Conservation (phyloP, 1,140 invertebrate species). For the Drosophila lowei region DNA sequence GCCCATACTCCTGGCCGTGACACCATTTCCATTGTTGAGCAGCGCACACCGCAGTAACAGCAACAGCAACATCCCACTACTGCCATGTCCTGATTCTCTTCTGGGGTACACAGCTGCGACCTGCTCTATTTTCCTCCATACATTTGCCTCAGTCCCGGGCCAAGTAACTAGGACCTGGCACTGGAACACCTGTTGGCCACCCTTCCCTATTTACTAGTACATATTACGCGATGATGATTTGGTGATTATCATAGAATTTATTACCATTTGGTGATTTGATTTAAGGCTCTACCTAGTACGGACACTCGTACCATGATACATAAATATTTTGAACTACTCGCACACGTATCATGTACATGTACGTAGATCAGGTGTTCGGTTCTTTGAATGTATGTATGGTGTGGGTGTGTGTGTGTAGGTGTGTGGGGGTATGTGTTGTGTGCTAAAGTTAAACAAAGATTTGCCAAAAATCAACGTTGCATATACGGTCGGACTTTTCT, state of each 20-base stretch:
- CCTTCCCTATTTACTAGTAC: slow-evolving; percentile 1
- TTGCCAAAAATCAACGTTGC: slow-evolving; percentile 12
- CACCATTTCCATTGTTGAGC: slow-evolving; percentile 73
- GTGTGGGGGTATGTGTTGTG: slow-evolving; percentile 8
- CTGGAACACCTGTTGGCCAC: slow-evolving; percentile 41
- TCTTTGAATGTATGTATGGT: slow-evolving; percentile 24
- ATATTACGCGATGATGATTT: not conserved
- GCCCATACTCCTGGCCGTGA: slow-evolving; percentile 76
- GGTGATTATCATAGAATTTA: slow-evolving; percentile 44
- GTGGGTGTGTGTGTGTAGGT: slow-evolving; percentile 11
- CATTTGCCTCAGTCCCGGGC: slow-evolving; percentile 6
- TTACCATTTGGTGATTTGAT: slow-evolving; percentile 52
- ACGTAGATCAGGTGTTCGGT: slow-evolving; percentile 28
- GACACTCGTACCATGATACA: slow-evolving; percentile 40
- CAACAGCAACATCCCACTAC: slow-evolving; percentile 17
- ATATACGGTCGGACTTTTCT: too few species aligned
- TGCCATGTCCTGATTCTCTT: slow-evolving; percentile 18
- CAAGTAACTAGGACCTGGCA: slow-evolving; percentile 14
- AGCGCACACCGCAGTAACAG: slow-evolving; percentile 22
- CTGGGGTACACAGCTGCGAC: slow-evolving; percentile 36
- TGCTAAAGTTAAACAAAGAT: slow-evolving; percentile 2
- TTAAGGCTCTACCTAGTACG: slow-evolving; percentile 51
- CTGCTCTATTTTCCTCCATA: slow-evolving; percentile 30
- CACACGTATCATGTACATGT: too few species aligned
- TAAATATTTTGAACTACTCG: slow-evolving; percentile 35